Base-by-base conservation (phyloP, 2,888 invertebrate genomes). In the Drosophila limbata region DNA sequence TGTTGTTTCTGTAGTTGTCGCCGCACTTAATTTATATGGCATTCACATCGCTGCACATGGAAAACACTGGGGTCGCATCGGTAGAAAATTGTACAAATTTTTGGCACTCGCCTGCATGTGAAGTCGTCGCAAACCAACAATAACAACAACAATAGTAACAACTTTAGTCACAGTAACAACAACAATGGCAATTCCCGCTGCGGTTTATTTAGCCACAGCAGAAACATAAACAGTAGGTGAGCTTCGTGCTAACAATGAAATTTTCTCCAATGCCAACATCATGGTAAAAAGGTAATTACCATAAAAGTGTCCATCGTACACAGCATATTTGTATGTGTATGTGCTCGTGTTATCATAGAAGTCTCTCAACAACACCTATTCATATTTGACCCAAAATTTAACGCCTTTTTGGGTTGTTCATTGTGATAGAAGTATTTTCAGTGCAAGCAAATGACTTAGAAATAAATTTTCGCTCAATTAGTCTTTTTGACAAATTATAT, bases 11-110 rank as follows among this genome's bases (percentile, higher is more conserved):
- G 61, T 57, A 65, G 63, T 69, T 70, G 81, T 74, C 70, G 83
- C 76, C 83, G 76, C 79, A 88, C 80, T 83, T 83, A 88, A 83
- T 83, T 83, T 88, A 74, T 77, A 71, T 74, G 86, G 86, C 83
- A 87, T 87, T 81, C 68, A 88, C 68, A 62, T 74, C 84, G 81
- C 67, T 84, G 60, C 87, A 83, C 69, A 61, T 65, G 67, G 35
- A 56, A 56, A 68, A 65, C 53, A 35, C 47, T 31, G 5, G 45
- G 60, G 52, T 56, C 45, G 62, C 71, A 69, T 37, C 51, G 66
- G 66, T 67, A 68, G 71, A 63, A 70, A 84, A 73, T 85, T 88
- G 69, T 88, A 82, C 73, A 85, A 69, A 88, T 85, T 88, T 83
- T 88, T 88, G 86, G 83, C 86, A 82, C 74, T 72, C 77, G 74